Evolutionary conservation across 2,113 vertebrate species (phyloP).

Genomic region (Melanostigma gelatinosum): DNA sequence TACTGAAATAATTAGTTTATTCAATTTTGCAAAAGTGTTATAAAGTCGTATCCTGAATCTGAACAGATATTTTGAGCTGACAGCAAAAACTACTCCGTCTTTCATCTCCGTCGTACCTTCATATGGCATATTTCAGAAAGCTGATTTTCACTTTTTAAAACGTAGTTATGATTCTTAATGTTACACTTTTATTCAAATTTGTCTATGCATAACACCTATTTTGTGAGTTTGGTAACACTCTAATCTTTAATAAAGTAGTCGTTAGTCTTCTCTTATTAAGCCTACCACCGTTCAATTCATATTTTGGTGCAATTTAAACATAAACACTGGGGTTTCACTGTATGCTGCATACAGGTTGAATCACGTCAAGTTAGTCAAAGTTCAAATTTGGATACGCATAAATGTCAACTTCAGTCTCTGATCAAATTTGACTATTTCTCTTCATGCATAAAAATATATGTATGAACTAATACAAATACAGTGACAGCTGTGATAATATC

Average conservation of each 20-base stretch:
- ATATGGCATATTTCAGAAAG: slow-evolving; percentile 30
- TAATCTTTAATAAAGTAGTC: neutral
- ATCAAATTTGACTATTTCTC: slow-evolving; percentile 20
- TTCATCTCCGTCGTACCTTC: slow-evolving; percentile 7
- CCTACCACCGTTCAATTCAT: neutral
- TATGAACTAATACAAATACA: slow-evolving; percentile 18
- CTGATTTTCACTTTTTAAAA: slow-evolving; percentile 24
- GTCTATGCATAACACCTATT: neutral
- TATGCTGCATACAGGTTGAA: slow-evolving; percentile 7
- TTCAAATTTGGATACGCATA: slow-evolving; percentile 10
- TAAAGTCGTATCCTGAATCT: neutral
- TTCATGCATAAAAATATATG: slow-evolving; percentile 12
- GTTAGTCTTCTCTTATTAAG: neutral
- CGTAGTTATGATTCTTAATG: neutral
- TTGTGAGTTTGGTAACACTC: neutral
- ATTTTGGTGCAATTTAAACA: neutral
- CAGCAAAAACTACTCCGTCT: slow-evolving; percentile 22
- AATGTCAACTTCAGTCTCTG: slow-evolving; percentile 16
- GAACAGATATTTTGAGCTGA: slow-evolving; percentile 28
- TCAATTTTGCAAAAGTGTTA: slow-evolving; percentile 15
- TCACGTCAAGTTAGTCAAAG: slow-evolving; percentile 27
- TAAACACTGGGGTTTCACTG: neutral
- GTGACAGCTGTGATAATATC: slow-evolving; percentile 39
- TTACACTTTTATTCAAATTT: slow-evolving; percentile 11
- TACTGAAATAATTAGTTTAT: slow-evolving; percentile 5